Evolutionary conservation across 2,797 vertebrate genomes (phyloP), one percentile per base, ranked within the genome.

Genomic region (Ataeniobius toweri): DNA sequence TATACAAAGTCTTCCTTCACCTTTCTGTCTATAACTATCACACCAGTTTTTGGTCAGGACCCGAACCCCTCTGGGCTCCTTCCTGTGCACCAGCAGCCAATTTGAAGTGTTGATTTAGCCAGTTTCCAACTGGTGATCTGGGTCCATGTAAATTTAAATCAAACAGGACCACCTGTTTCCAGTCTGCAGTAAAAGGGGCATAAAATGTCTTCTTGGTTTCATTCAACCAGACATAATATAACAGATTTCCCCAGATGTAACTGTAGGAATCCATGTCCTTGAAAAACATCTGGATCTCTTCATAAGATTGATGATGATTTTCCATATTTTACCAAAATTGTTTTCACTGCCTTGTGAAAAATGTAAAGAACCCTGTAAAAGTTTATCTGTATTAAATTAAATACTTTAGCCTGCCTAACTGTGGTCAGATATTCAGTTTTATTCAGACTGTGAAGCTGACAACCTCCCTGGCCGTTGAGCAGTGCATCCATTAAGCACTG

Each of bases 81-180:
- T 74, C 71, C 77, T 61, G 71, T 79, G 53, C 86, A 79, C 59
- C 31, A 36, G 39, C 73, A 55, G 81, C 63, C 82, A 78, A 16
- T 58, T 74, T 79, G 13, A 82, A 56, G 41, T 85, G 84, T 87
- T 88, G 78, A 79, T 78, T 87, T 79, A 77, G 67, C 61, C 24
- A 3, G 1, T 75, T 80, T 87, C 85, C 85, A 92, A 83, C 46
- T 53, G 59, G 13, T 9, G 44, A 85, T 80, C 86, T 86, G 84
- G 73, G 56, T 53, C 16, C 50, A 48, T 73, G 41, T 65, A 75
- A 81, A 87, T 82, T 78, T 55, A 86, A 85, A 87, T 83, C 82
- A 91, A 92, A 88, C 80, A 89, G 26, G 63, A 76, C 51, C 85
- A 92, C 87, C 84, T 90, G 83, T 86, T 78, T 80, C 28, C 51